These are phyloP conservation scores for Baryphthengus martii DNA, from an alignment of 2,113 vertebrate genomes.

Conservation along the genomic window DNA sequence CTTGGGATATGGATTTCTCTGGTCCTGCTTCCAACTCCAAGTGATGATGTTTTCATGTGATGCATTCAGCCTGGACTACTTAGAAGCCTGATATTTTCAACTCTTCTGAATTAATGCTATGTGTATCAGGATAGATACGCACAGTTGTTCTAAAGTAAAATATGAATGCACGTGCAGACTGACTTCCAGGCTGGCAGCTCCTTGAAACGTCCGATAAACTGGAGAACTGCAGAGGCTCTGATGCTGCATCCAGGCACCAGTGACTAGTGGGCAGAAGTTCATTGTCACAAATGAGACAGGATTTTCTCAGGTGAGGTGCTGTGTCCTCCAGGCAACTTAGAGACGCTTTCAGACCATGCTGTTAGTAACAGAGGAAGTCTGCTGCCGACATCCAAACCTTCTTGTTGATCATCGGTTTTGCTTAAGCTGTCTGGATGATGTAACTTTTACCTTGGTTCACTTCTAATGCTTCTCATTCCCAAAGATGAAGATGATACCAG, in stretches of 20 bases:
- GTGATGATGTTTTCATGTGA: not conserved
- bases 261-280: not conserved
- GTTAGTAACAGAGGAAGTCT: not conserved
- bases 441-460: not conserved
- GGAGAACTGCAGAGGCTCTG: not conserved
- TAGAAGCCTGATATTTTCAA: not conserved
- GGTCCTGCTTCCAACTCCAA: not conserved
- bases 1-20: not conserved
- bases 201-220: not conserved
- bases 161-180: not conserved
- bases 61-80: not conserved
- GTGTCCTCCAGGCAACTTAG: not conserved
- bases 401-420: not conserved
- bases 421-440: not conserved
- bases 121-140: not conserved
- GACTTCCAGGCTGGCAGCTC: accelerated
- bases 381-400: not conserved
- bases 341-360: accelerated
- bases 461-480: not conserved
- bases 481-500: not conserved
- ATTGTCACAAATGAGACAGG: not conserved
- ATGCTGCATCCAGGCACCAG: not conserved
- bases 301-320: not conserved
- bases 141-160: not conserved
- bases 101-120: not conserved